These are phyloP conservation scores for Galago senegalensis DNA, from an alignment of 2,797 vertebrate species.

Conservation along the genomic window DNA sequence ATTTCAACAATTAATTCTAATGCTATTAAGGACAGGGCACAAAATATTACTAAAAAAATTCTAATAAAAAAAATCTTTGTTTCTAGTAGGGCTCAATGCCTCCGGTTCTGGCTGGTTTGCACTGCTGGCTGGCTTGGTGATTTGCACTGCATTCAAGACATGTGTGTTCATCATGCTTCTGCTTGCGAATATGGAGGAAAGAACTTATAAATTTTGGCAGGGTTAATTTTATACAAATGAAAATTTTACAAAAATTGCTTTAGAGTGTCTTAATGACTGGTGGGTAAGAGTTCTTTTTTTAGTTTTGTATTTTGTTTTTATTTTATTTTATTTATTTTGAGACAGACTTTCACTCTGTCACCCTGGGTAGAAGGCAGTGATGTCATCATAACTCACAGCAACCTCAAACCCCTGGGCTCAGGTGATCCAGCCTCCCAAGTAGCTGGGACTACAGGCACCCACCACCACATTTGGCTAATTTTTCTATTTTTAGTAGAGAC, in stretches of 20 bases:
- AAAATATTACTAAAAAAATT: neutral
- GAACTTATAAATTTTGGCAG: neutral
- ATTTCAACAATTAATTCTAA: conserved; percentile 43
- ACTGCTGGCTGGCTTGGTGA: neutral
- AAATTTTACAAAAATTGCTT: neutral
- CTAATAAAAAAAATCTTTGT: neutral
- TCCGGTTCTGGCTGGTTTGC: neutral
- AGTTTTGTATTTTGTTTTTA: too few species aligned
- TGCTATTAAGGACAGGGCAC: neutral
- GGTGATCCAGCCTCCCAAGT: too few species aligned
- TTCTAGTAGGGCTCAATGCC: neutral
- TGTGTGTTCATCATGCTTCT: neutral
- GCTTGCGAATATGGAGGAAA: neutral
- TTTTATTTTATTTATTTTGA: too few species aligned
- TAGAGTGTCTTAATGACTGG: neutral
- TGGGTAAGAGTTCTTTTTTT: neutral
- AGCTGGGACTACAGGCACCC: too few species aligned
- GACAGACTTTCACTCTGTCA: too few species aligned
- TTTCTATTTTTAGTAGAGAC: too few species aligned
- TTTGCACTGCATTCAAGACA: neutral
- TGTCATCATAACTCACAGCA: too few species aligned
- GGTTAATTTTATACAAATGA: conserved; percentile 43
- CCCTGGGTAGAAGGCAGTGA: too few species aligned
- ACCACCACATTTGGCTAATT: too few species aligned
- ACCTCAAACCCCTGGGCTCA: too few species aligned